Conservation (phyloP, 2,888 invertebrate species). For the Oxycera nigricornis region DNA sequence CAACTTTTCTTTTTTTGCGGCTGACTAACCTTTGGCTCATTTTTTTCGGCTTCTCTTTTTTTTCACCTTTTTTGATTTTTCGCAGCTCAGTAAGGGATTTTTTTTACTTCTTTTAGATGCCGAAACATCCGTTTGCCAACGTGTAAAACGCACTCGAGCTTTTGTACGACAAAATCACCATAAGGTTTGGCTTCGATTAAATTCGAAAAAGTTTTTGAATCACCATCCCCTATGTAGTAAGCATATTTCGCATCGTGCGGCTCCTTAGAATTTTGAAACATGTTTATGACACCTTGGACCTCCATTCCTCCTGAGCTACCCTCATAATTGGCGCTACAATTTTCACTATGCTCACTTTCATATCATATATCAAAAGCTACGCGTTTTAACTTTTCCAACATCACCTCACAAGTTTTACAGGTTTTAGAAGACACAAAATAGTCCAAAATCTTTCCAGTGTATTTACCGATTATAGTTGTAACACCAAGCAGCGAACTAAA, state of each 20-base stretch:
- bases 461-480: constrained; percentile 45
- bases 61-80: background rate
- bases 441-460: constrained; percentile 46
- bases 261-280: background rate
- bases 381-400: no score
- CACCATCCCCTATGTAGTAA: constrained; percentile 4
- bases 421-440: constrained; percentile 1
- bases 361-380: background rate
- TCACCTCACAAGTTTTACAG: no score
- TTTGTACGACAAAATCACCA: constrained; percentile 4
- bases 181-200: background rate
- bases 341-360: constrained; percentile 2
- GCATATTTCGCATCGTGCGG: background rate
- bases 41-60: background rate
- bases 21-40: no score
- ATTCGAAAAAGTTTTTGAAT: background rate
- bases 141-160: constrained; percentile 30
- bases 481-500: constrained; percentile 45
- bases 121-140: constrained; percentile 27
- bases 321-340: constrained; percentile 7
- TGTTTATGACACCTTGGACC: background rate
- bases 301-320: constrained; percentile 5
- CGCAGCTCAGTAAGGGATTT: background rate
- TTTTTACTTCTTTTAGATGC: constrained; percentile 1
- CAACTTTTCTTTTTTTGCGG: background rate